Evolutionary conservation across 2,113 vertebrate species (phyloP), one percentile per base, ranked within the genome.

Genomic region (Bubo scandiacus): DNA sequence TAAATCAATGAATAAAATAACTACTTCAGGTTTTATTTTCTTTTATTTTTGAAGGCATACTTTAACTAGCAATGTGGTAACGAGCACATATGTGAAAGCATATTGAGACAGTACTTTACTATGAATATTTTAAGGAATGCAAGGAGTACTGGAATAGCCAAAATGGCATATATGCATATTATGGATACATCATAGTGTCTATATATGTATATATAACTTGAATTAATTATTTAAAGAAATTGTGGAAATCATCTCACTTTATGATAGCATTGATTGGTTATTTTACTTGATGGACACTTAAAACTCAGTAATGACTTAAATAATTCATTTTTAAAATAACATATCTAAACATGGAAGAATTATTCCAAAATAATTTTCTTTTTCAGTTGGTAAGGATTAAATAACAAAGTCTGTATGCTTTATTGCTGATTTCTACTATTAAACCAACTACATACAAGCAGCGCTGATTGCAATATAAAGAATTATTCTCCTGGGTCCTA

Each of bases 381-480:
- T 97, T 97, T 97, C 95, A 92, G 12, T 94, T 95, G 91, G 63
- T 96, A 96, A 96, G 90, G 81, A 98, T 98, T 96, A 98, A 98
- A 97, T 98, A 98, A 98, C 67, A 59, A 95, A 92, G 57, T 88
- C 92, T 94, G 82, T 90, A 59, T 97, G 96, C 96, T 97, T 98
- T 97, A 97, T 95, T 97, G 96, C 86, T 96, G 94, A 94, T 97
- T 98, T 93, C 95, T 96, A 94, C 84, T 95, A 96, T 97, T 97
- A 98, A 98, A 97, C 86, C 94, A 96, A 94, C 91, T 96, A 97
- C 94, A 96, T 82, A 96, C 96, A 98, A 97, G 95, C 95, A 88
- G 89, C 82, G 90, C 94, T 98, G 97, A 98, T 97, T 98, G 97
- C 97, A 97, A 96, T 93, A 96, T 97, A 97, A 98, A 98, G 96